Conservation (phyloP, 2,113 vertebrate genomes). For the Zosterops lateralis region DNA sequence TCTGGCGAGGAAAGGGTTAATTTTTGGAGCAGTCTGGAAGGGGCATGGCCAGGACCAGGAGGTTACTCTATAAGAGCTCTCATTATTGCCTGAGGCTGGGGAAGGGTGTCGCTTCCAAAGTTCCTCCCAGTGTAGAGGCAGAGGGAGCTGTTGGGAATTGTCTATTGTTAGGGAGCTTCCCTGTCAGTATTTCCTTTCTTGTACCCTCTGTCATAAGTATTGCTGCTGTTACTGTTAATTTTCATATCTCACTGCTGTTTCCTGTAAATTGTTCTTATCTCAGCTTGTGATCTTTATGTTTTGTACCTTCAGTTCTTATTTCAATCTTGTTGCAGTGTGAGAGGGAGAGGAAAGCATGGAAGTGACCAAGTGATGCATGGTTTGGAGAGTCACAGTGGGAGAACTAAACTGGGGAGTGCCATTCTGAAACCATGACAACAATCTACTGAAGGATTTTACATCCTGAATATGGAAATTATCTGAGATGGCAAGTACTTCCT, state of each 20-base stretch:
- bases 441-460: neutral
- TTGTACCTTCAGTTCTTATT: neutral
- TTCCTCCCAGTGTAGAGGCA: neutral
- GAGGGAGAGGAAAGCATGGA: neutral
- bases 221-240: neutral
- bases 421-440: neutral
- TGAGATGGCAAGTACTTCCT: neutral
- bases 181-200: neutral
- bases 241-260: neutral
- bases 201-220: neutral
- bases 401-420: neutral
- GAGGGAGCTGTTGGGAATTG: neutral
- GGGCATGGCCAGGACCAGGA: neutral
- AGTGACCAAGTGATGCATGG: fast-evolving
- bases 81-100: fast-evolving
- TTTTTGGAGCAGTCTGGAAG: neutral
- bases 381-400: neutral
- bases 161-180: neutral
- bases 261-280: neutral
- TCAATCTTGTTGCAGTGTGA: neutral
- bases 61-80: neutral
- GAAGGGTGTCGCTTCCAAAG: neutral
- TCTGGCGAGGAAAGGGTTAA: neutral
- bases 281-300: fast-evolving
- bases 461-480: neutral